Conservation (phyloP, 53 echinoderm and acorn worm genomes). For the Paracentrotus lividus region DNA sequence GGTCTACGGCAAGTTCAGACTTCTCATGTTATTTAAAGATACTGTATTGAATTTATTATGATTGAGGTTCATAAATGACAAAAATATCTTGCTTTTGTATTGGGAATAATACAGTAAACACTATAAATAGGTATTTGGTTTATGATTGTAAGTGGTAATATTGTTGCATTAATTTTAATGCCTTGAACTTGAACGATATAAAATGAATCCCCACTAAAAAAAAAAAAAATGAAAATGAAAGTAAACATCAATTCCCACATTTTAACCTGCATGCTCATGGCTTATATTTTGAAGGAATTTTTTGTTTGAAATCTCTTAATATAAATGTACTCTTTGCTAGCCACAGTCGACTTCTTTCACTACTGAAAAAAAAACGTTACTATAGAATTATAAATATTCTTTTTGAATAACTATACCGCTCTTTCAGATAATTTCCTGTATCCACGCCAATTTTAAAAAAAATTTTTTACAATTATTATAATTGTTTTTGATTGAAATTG, state of each 20-base stretch:
- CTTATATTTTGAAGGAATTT: too few relatives aligned
- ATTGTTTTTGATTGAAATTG: too few relatives aligned
- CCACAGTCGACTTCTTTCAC: too few relatives aligned
- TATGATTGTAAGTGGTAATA: not conserved
- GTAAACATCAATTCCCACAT: not conserved
- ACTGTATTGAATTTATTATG: not conserved
- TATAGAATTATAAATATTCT: too few relatives aligned
- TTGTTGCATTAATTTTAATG: not conserved
- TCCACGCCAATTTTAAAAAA: too few relatives aligned
- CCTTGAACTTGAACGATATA: not conserved
- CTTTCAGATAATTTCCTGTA: too few relatives aligned
- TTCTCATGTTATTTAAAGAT: not conserved
- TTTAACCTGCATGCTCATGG: not conserved
- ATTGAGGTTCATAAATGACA: not conserved
- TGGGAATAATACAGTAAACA: not conserved
- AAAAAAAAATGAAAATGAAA: not conserved
- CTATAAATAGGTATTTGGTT: not conserved
- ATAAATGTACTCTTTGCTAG: too few relatives aligned
- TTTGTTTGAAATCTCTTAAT: too few relatives aligned
- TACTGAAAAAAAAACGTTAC: too few relatives aligned
- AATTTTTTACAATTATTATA: too few relatives aligned
- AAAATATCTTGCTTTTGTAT: not conserved
- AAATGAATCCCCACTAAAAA: not conserved
- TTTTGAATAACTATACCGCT: too few relatives aligned
- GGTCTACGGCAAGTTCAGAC: conserved; percentile 37